Evolutionary conservation across 1,140 invertebrate species (phyloP).

Genomic region (Heliothis subflexa): DNA sequence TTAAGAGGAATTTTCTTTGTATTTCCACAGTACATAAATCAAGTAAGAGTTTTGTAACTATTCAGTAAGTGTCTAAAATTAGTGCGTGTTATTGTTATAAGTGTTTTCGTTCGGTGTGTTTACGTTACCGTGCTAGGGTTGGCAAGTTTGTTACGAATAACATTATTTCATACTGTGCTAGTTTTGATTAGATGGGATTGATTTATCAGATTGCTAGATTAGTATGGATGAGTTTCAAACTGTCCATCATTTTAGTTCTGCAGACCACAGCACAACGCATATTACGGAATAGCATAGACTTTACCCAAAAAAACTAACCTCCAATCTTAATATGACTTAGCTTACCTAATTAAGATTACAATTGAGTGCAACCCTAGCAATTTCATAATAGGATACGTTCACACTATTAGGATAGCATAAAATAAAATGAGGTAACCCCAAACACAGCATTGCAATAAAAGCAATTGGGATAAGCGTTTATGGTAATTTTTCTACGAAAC

Average conservation of each 20-base stretch:
- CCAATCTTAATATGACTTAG: neutral
- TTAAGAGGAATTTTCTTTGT: constrained; percentile 29
- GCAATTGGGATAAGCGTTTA: constrained; percentile 15
- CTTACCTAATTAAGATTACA: neutral
- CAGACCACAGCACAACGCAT: too few relatives aligned
- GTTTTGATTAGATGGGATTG: neutral
- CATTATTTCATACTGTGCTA: too few relatives aligned
- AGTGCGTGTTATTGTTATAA: constrained; percentile 42
- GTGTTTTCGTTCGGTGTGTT: constrained; percentile 34
- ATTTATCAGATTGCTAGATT: neutral
- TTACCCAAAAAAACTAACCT: too few relatives aligned
- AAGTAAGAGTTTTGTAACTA: constrained; percentile 37
- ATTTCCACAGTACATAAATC: constrained; percentile 30
- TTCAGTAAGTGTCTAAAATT: constrained; percentile 40
- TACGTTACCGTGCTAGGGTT: constrained; percentile 25
- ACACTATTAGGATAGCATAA: neutral
- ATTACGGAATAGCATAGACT: too few relatives aligned
- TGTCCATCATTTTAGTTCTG: too few relatives aligned
- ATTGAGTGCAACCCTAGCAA: neutral
- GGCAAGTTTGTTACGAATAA: neutral
- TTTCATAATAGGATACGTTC: constrained; percentile 17
- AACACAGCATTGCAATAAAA: neutral
- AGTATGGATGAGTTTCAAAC: too few relatives aligned
- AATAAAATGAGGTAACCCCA: neutral
- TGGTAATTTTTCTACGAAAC: constrained; percentile 4